Conservation (phyloP, 2,888 invertebrate genomes). For the Ephialtes manifestator region DNA sequence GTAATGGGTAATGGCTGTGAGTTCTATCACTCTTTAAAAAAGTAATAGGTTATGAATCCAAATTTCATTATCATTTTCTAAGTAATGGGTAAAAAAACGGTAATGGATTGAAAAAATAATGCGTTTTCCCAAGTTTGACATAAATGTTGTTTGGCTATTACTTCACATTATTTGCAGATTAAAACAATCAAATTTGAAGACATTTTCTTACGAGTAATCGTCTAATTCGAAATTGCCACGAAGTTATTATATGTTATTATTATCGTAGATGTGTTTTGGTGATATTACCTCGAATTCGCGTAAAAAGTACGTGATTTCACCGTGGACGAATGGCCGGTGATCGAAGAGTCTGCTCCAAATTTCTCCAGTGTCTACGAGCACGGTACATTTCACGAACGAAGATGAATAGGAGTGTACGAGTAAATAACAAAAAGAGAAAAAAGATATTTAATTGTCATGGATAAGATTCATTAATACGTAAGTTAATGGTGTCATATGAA, state of each 20-base stretch:
- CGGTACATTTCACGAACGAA: slow-evolving; percentile 51
- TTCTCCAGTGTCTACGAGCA: slow-evolving; percentile 91
- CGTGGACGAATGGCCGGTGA: slow-evolving; percentile 94
- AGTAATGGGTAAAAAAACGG: no score
- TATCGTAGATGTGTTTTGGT: background rate
- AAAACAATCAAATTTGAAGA: background rate
- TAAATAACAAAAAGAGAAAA: slow-evolving; percentile 25
- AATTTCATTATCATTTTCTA: no score
- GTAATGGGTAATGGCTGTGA: no score
- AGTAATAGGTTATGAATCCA: no score
- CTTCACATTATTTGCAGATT: background rate
- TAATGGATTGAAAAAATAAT: no score
- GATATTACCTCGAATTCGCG: slow-evolving; percentile 93
- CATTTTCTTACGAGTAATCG: slow-evolving; percentile 2
- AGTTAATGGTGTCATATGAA: slow-evolving; percentile 38
- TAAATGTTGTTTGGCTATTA: background rate
- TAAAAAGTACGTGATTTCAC: slow-evolving; percentile 94
- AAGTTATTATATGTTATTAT: background rate
- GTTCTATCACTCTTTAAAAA: no score
- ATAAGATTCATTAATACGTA: background rate
- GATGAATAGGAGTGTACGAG: slow-evolving; percentile 21
- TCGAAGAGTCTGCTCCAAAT: slow-evolving; percentile 95
- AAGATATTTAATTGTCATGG: slow-evolving; percentile 40
- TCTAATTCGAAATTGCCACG: background rate
- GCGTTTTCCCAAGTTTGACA: background rate